Evolutionary conservation across 2,888 invertebrate genomes (phyloP).

Genomic region (Dysmachus trigonus): DNA sequence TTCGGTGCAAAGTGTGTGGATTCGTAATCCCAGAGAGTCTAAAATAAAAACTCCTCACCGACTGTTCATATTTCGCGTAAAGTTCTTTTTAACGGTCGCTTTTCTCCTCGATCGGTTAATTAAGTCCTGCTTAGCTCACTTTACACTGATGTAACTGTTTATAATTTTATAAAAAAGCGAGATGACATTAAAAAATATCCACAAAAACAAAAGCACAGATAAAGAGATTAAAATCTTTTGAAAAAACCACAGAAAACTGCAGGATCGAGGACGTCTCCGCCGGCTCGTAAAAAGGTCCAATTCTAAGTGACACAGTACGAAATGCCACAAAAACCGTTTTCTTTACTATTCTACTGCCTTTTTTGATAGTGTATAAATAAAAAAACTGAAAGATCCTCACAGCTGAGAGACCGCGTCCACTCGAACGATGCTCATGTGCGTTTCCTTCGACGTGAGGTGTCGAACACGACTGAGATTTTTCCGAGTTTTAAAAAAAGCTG

Average conservation of each 20-base stretch:
- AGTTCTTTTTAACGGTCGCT: not conserved
- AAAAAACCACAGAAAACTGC: not conserved
- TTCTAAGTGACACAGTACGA: not conserved
- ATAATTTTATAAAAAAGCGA: not conserved
- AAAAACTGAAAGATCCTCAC: not conserved
- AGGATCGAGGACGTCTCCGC: not conserved
- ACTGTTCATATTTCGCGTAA: not conserved
- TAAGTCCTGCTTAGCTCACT: not conserved
- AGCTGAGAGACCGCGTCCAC: not conserved
- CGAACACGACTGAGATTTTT: constrained; percentile 58
- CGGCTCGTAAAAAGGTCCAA: not conserved
- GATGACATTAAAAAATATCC: not conserved
- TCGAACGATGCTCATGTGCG: not conserved
- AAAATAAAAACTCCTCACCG: not conserved
- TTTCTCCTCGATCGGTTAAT: not conserved
- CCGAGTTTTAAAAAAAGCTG: not conserved
- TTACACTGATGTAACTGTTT: not conserved
- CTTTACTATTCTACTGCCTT: not conserved
- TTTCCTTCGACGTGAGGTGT: constrained; percentile 56
- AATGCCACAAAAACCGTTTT: not conserved
- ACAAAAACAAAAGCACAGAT: not conserved
- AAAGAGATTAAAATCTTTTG: not conserved
- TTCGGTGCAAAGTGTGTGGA: not conserved
- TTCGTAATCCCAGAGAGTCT: not conserved
- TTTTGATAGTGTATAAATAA: not conserved